Conservation (phyloP, 2,888 invertebrate genomes). For the Plebejus anna region DNA sequence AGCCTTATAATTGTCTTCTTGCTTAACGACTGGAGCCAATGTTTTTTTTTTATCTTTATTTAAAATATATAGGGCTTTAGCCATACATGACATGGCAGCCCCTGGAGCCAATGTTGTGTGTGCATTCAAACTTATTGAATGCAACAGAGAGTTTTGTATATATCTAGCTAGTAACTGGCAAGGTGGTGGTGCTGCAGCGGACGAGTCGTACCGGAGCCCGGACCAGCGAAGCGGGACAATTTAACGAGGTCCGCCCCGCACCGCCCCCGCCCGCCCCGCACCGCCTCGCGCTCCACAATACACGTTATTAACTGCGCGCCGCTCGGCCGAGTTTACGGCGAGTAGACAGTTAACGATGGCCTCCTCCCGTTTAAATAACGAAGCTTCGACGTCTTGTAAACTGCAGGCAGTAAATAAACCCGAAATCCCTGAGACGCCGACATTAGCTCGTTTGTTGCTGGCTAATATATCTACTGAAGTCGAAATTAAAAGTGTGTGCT, state of each 20-base stretch:
- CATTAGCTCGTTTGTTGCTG: neutral
- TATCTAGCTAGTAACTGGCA: neutral
- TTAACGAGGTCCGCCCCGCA: constrained; percentile 9
- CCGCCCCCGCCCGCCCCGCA: neutral
- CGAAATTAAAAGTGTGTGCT: neutral
- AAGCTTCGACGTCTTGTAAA: neutral
- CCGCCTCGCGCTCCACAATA: constrained; percentile 39
- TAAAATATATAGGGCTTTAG: too few species aligned
- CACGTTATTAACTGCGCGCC: constrained; percentile 2
- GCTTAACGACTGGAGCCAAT: too few species aligned
- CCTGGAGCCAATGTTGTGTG: too few species aligned
- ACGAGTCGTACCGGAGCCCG: neutral
- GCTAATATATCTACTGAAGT: neutral
- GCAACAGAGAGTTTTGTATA: neutral
- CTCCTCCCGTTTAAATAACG: constrained; percentile 5
- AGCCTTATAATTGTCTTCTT: too few species aligned
- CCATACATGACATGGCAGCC: too few species aligned
- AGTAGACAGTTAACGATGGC: constrained; percentile 12
- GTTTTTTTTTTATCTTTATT: too few species aligned
- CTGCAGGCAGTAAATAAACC: neutral
- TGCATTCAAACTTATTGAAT: too few species aligned
- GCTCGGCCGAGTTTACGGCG: neutral
- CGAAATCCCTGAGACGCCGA: neutral
- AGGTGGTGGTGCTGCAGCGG: neutral
- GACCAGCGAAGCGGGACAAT: neutral